Percentiles rank a stretch among this genome's conserved stretches.
These are phyloP conservation scores for Oreotragus oreotragus DNA, from an alignment of 2,113 vertebrate species.

Conservation along the genomic window DNA sequence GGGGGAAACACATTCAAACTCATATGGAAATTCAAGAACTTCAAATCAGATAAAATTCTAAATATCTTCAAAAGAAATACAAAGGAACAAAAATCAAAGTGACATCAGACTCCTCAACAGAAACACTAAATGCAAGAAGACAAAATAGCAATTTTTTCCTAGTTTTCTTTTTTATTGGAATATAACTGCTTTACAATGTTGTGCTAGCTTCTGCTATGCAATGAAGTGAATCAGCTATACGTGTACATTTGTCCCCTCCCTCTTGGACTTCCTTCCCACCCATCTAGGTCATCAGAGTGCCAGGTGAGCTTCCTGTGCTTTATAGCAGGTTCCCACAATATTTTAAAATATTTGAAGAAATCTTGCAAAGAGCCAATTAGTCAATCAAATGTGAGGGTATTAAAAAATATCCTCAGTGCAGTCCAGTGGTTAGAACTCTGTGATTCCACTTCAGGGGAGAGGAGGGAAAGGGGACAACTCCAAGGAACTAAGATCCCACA, in stretches of 20 bases:
- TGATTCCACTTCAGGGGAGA: neutral
- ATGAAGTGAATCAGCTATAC: neutral
- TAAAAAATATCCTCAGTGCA: neutral
- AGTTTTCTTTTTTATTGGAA: neutral
- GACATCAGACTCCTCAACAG: neutral
- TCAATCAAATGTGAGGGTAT: neutral
- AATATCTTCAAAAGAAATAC: neutral
- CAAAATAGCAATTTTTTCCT: neutral
- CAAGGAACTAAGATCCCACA: neutral
- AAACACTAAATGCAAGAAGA: neutral
- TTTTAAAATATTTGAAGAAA: neutral
- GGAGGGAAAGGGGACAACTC: neutral
- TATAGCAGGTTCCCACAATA: neutral
- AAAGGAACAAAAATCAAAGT: neutral
- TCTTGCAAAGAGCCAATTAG: neutral
- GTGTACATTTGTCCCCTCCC: neutral
- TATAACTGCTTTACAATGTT: neutral
- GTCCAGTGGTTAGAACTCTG: neutral
- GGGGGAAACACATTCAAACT: neutral
- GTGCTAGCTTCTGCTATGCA: neutral
- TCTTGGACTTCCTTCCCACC: neutral
- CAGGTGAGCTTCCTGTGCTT: neutral
- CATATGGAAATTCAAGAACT: neutral
- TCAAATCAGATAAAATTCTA: neutral
- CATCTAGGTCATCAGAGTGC: neutral